Evolutionary conservation across 2,797 vertebrate species (phyloP).

Genomic region (Adelosebastes latens): DNA sequence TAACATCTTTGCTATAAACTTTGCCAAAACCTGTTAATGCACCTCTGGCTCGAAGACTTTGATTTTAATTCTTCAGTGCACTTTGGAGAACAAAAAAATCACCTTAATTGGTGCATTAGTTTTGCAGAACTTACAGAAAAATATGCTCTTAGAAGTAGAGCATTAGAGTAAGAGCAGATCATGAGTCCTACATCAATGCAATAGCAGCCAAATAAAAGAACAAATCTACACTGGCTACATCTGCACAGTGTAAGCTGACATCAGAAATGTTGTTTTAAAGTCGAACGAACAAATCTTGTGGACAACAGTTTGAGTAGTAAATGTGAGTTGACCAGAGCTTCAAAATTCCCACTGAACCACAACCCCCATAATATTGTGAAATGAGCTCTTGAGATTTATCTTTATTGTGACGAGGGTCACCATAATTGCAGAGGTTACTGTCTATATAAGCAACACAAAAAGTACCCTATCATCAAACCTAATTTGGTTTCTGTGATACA

Average conservation of each 20-base stretch:
- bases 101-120: background rate
- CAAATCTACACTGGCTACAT: background rate
- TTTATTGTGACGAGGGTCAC: slow-evolving; percentile 44
- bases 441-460: slow-evolving; percentile 49
- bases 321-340: slow-evolving; percentile 32
- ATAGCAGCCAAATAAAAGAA: slow-evolving; percentile 3
- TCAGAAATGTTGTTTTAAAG: slow-evolving; percentile 30
- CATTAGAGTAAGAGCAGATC: background rate
- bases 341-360: slow-evolving; percentile 46
- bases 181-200: background rate
- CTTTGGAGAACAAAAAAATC: background rate
- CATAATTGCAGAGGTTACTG: slow-evolving; percentile 61
- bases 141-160: background rate
- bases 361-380: slow-evolving; percentile 57
- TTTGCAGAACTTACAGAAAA: background rate
- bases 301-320: slow-evolving; percentile 11
- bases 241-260: slow-evolving; percentile 27
- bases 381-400: slow-evolving; percentile 29
- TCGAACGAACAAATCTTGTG: slow-evolving; percentile 14
- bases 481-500: slow-evolving; percentile 26
- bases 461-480: slow-evolving; percentile 35
- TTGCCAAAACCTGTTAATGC: background rate
- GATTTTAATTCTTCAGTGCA: background rate
- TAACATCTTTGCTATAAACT: background rate
- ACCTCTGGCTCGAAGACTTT: background rate